Percentiles rank a stretch among this genome's conserved stretches.
phyloP scores from a whole-genome alignment of 2,113 vertebrate species.

The Trichomycterus rosablanca region DNA sequence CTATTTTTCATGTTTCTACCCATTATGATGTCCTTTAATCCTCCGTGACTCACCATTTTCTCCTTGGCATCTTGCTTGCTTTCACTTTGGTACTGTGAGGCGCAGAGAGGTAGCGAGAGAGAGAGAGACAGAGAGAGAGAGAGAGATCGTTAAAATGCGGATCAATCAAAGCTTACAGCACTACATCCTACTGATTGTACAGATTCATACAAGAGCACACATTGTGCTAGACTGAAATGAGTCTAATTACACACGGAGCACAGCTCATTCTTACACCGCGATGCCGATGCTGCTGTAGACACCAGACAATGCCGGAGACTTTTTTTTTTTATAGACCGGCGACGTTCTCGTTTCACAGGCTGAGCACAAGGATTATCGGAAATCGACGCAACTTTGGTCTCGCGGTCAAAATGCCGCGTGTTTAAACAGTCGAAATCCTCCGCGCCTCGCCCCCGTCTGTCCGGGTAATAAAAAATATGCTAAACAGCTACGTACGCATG shows the following conservation, averaged over 20 bases:
- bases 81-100: constrained; percentile 72
- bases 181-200: constrained; percentile 19
- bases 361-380: no score
- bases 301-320: no score
- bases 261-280: no score
- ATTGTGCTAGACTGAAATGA: neutral
- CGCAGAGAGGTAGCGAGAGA: neutral
- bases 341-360: no score
- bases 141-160: constrained; percentile 26
- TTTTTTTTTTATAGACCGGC: no score
- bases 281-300: no score
- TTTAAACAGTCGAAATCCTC: no score
- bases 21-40: neutral
- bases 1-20: no score
- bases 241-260: constrained; percentile 7
- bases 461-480: neutral
- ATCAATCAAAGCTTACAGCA: constrained; percentile 23
- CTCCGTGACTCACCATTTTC: constrained; percentile 71
- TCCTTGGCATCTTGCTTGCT: constrained; percentile 77
- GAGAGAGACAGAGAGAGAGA: neutral
- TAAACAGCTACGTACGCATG: neutral
- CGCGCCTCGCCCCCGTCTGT: no score
- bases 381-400: no score
- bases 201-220: constrained; percentile 3
- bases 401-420: no score